Base-by-base conservation (phyloP, 2,888 invertebrate genomes). In the Dryocosmus kuriphilus region DNA sequence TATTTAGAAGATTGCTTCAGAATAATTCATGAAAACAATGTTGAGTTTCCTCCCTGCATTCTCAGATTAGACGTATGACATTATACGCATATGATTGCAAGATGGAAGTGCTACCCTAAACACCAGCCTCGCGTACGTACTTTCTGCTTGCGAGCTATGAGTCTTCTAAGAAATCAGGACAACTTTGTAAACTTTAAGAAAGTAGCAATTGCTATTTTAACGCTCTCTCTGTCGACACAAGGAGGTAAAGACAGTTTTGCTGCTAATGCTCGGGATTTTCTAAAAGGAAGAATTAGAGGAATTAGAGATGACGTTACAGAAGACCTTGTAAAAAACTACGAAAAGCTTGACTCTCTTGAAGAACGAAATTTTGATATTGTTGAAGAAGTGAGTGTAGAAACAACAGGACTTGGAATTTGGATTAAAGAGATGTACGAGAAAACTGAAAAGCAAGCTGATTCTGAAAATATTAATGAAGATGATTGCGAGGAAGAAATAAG, bases 41-140 rank as follows among this genome's bases (percentile, higher is more conserved):
- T 6, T 27, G 41, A 76, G 30, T 46, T 76, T 24, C 74, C 74
- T 78, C 9, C 80, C 78, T 30, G 83, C 83, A 22, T 74, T 84
- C 41, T 71, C 82, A 14, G 62, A 80, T 78, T 85, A 80, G 24
- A 80, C 80, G 22, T 71, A 79, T 73, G 41, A 57, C 63, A 77
- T 77, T 46, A 77, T 74, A 63, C 61, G 60, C 24, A 74, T 78
- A 75, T 77, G 77, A 73, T 60, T 74, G 74, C 61, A 38, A 60
- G 32, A 78, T 55, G 62, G 81, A 78, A 77, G 78, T 77, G 27
- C 35, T 65, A 41, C 11, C 62, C 27, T 61, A n/a, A n/a, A n/a
- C n/a, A n/a, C n/a, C n/a, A n/a, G n/a, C n/a, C n/a, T n/a, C n/a
- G n/a, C n/a, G n/a, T n/a, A n/a, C n/a, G n/a, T n/a, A n/a, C n/a